phyloP scores from a whole-genome alignment of 2,888 invertebrate species.

The Stenodera caucasica region DNA sequence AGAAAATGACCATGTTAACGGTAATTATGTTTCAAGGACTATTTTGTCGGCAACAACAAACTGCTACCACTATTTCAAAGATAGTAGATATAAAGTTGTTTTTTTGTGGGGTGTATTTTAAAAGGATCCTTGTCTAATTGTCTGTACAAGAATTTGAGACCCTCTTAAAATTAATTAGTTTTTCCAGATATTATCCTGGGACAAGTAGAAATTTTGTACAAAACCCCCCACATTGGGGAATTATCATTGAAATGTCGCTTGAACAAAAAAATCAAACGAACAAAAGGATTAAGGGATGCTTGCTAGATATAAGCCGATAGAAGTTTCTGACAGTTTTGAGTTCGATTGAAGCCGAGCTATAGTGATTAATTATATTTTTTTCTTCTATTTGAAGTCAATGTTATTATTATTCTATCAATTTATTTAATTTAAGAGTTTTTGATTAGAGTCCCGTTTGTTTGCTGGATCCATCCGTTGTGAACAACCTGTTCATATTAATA shows the following conservation, averaged over 20 bases:
- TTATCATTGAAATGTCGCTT: not conserved
- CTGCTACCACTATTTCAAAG: not conserved
- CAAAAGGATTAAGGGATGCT: not conserved
- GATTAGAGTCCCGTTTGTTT: not conserved
- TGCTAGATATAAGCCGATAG: not conserved
- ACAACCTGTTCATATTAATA: slow-evolving; percentile 22
- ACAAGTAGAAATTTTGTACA: not conserved
- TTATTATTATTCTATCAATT: not conserved
- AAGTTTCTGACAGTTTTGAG: not conserved
- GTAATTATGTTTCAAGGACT: not conserved
- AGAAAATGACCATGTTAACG: not conserved
- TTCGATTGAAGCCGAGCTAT: not conserved
- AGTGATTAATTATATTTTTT: not conserved
- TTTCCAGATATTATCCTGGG: not conserved
- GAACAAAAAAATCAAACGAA: not conserved
- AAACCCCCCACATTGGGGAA: not conserved
- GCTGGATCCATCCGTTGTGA: not conserved
- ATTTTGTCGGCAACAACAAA: slow-evolving; percentile 1
- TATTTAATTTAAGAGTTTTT: not conserved
- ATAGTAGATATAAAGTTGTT: not conserved
- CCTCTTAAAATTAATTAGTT: not conserved
- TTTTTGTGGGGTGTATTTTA: not conserved
- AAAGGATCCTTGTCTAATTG: not conserved
- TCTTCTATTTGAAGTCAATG: too few species aligned
- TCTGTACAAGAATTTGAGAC: too few species aligned